Base-by-base conservation (phyloP, 2,888 invertebrate species). In the Arenicola marina region DNA sequence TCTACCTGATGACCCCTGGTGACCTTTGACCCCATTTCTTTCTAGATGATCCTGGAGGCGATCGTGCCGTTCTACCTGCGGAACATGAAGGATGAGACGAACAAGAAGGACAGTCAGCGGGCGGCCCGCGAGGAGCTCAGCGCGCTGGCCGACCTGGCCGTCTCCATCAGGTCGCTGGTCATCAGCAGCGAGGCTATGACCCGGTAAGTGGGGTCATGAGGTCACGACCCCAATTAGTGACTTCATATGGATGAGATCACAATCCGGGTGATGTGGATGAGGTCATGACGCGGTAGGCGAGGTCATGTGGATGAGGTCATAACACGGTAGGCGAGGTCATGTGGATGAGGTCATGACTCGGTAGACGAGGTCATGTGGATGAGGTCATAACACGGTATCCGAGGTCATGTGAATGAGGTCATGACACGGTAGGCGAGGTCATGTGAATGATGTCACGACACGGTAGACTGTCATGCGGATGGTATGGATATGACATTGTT, bases 111-210 rank as follows among this genome's bases (percentile, higher is more conserved):
- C 80, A 93, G 93, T 0, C 78, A 82, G 24, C 75, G 79, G 29
- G 83, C 84, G n/a, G 69, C 88, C 90, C 93, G 94, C 84, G 92
- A 93, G 0, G 98, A 99, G 84, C 90, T 93, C 60, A 92, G 94
- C 79, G 92, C 93, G 51, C 93, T 98, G 66, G 89, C 92, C 74
- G 96, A 94, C 78, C 86, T 99, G 56, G 93, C 96, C 0, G 91
- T 96, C 1, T 94, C 97, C 46, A 91, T 98, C 72, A 92, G 93
- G 77, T 97, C 98, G 0, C 88, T 99, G 65, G 92, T 99, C 26
- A 95, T 94, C 79, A 96, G 97, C 83, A 95, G 95, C 76, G 99
- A 99, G 84, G 92, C 94, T 31, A 85, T 99, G 45, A 93, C 96
- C 7, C 95, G 97, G 94, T 94, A 87, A 48, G 15, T 48, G 18